Percentiles rank a stretch among this genome's conserved stretches.
phyloP scores from a whole-genome alignment of 2,888 invertebrate species.

The Spodoptera exigua region DNA sequence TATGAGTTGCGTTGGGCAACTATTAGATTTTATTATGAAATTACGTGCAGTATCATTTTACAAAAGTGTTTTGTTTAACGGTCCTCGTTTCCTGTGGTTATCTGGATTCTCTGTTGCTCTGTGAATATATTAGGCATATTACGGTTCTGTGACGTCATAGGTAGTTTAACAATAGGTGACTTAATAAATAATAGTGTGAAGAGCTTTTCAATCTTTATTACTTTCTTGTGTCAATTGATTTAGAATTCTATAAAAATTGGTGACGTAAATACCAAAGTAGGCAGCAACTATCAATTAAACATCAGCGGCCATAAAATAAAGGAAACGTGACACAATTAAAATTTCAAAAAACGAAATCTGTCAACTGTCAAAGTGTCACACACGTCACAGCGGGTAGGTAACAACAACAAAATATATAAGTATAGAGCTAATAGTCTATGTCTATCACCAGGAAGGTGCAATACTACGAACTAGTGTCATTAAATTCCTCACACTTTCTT shows the following conservation, averaged over 20 bases:
- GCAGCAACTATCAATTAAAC: conserved; percentile 50
- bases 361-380: conserved; percentile 65
- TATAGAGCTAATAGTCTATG: conserved; percentile 77
- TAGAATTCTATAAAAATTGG: conserved; percentile 26
- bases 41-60: conserved; percentile 61
- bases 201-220: no score
- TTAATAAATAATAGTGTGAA: not conserved
- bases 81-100: conserved; percentile 50
- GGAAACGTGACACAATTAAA: conserved; percentile 64
- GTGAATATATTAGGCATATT: conserved; percentile 39
- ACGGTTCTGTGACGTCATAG: conserved; percentile 26
- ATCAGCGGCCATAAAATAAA: conserved; percentile 44
- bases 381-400: conserved; percentile 73
- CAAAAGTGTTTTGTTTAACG: conserved; percentile 56
- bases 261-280: conserved; percentile 22
- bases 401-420: conserved; percentile 70
- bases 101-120: conserved; percentile 44
- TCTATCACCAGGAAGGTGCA: conserved; percentile 73
- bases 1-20: conserved; percentile 74
- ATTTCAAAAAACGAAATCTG: conserved; percentile 56
- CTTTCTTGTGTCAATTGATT: not conserved
- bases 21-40: conserved; percentile 69
- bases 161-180: conserved; percentile 1
- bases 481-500: conserved; percentile 89
- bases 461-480: conserved; percentile 81